These are phyloP conservation scores for Corydoras maculifer DNA, from an alignment of 2,113 vertebrate genomes.

Conservation along the genomic window DNA sequence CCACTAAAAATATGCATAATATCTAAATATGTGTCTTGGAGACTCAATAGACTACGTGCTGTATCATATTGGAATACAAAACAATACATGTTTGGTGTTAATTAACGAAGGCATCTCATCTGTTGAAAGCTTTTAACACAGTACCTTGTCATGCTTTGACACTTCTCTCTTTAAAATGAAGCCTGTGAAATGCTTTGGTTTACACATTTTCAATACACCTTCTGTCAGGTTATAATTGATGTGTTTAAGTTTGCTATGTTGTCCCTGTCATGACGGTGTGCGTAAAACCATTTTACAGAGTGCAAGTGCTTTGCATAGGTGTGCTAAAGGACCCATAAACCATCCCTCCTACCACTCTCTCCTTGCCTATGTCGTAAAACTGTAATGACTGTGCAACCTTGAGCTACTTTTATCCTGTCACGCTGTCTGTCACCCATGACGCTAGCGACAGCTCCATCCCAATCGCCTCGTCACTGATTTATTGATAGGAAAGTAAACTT, in stretches of 20 bases:
- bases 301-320: conserved; percentile 13
- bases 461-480: conserved; percentile 63
- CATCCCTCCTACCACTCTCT: conserved; percentile 46
- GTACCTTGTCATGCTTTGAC: background rate
- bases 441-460: conserved; percentile 70
- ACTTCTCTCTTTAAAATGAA: conserved; percentile 8
- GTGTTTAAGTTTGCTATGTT: conserved; percentile 36
- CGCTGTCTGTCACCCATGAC: conserved; percentile 70
- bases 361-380: conserved; percentile 62
- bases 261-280: conserved; percentile 32
- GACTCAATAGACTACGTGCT: too few species aligned
- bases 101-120: too few species aligned
- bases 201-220: conserved; percentile 1
- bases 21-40: conserved; percentile 13
- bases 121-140: background rate
- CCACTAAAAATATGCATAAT: conserved; percentile 32
- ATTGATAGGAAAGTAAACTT: conserved; percentile 85
- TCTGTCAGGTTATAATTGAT: conserved; percentile 47
- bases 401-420: conserved; percentile 72
- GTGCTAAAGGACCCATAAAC: conserved; percentile 36
- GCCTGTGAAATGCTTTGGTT: conserved; percentile 21
- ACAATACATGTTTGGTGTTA: too few species aligned
- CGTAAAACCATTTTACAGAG: conserved; percentile 47
- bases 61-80: too few species aligned
- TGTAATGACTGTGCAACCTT: conserved; percentile 72